A percentile compares a stretch with the other conserved stretches of the same genome.
These are phyloP conservation scores for Cryptosula pallasiana DNA, from an alignment of 2,888 invertebrate genomes.

Conservation along the genomic window DNA sequence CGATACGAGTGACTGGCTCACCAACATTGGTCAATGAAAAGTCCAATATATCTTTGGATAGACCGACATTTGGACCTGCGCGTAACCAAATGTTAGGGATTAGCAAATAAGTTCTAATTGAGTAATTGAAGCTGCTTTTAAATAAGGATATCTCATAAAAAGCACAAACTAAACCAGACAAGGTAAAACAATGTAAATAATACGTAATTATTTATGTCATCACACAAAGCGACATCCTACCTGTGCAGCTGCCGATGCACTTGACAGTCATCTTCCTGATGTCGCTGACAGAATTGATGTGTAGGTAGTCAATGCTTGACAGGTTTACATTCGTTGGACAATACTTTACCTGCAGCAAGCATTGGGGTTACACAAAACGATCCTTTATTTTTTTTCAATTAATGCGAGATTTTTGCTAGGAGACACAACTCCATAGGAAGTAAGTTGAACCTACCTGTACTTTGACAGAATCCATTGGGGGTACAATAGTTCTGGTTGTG, in stretches of 20 bases:
- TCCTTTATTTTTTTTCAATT: no score
- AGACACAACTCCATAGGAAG: no score
- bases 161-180: no score
- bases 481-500: constrained; percentile 42
- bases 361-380: no score
- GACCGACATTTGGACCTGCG: constrained; percentile 44
- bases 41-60: constrained; percentile 39
- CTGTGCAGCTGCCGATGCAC: constrained; percentile 44
- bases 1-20: constrained; percentile 35
- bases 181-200: no score
- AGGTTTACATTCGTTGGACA: constrained; percentile 40
- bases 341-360: constrained; percentile 45
- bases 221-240: constrained; percentile 32
- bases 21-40: constrained; percentile 45
- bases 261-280: constrained; percentile 46
- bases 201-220: no score
- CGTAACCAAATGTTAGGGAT: neutral
- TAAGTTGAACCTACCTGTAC: constrained; percentile 48
- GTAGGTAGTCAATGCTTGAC: constrained; percentile 46
- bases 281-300: constrained; percentile 44
- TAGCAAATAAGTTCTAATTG: neutral
- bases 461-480: constrained; percentile 40
- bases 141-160: no score
- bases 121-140: neutral
- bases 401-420: no score